These are phyloP conservation scores for Datnioides undecimradiatus DNA, from an alignment of 2,113 vertebrate genomes.

Conservation along the genomic window DNA sequence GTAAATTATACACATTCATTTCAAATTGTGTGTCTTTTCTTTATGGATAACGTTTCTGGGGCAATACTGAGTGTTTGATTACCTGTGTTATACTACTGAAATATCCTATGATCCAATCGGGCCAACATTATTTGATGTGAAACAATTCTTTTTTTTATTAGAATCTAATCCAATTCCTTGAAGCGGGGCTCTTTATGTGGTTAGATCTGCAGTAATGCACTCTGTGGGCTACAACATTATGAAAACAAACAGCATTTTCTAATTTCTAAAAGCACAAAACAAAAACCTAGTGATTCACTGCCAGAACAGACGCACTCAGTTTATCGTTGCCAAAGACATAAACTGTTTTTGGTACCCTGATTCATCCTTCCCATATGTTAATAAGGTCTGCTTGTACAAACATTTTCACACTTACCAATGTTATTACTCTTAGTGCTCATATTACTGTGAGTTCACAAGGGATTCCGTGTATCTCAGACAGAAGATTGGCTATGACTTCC, in stretches of 20 bases:
- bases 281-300: conserved; percentile 48
- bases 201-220: neutral
- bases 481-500: conserved; percentile 2
- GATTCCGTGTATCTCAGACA: neutral
- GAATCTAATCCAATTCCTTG: conserved; percentile 7
- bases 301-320: conserved; percentile 43
- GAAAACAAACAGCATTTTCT: conserved; percentile 23
- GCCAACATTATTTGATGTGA: neutral
- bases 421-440: conserved; percentile 31
- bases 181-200: neutral
- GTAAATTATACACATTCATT: neutral
- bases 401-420: conserved; percentile 43
- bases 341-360: conserved; percentile 43
- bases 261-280: conserved; percentile 65
- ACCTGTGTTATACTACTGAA: neutral
- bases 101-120: neutral
- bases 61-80: neutral
- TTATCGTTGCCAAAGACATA: conserved; percentile 47
- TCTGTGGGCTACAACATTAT: neutral
- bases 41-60: neutral
- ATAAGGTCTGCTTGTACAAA: conserved; percentile 50
- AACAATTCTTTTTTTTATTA: neutral
- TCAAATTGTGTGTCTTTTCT: neutral
- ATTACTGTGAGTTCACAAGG: conserved; percentile 15
- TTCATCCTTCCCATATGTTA: conserved; percentile 65